Conservation (phyloP, 1,140 invertebrate species). For the Melitaea cinxia region DNA sequence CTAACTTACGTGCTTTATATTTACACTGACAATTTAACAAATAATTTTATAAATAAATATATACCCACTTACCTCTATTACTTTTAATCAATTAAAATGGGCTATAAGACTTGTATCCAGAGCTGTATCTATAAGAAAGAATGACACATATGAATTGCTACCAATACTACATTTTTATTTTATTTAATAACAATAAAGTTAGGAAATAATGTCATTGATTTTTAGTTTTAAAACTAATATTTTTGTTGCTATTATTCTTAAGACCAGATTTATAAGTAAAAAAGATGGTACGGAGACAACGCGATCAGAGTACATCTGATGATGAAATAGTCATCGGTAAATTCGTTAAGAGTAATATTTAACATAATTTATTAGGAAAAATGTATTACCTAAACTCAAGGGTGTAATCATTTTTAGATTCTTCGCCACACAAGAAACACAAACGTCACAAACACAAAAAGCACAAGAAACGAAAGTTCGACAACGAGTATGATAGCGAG, state of each 20-base stretch:
- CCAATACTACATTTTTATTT: slow-evolving; percentile 1
- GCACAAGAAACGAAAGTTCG: slow-evolving; percentile 83
- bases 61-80: no score
- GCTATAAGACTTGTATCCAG: background rate
- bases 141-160: slow-evolving; percentile 20
- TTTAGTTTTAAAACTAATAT: background rate
- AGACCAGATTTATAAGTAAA: background rate
- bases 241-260: background rate
- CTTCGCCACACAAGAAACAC: slow-evolving; percentile 70
- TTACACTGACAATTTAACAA: no score
- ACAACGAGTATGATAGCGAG: slow-evolving; percentile 80
- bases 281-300: slow-evolving; percentile 68
- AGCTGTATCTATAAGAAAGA: background rate
- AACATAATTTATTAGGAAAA: slow-evolving; percentile 14
- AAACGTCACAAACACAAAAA: slow-evolving; percentile 89
- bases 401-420: slow-evolving; percentile 51
- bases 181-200: background rate
- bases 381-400: background rate
- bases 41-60: no score
- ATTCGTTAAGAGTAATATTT: slow-evolving; percentile 47
- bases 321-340: slow-evolving; percentile 77
- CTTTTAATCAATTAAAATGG: no score
- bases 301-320: slow-evolving; percentile 73
- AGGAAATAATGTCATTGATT: background rate
- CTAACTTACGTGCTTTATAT: no score